A percentile compares a stretch with the other conserved stretches of the same genome.
phyloP scores from a whole-genome alignment of 2,888 invertebrate species.

The Leucania comma region DNA sequence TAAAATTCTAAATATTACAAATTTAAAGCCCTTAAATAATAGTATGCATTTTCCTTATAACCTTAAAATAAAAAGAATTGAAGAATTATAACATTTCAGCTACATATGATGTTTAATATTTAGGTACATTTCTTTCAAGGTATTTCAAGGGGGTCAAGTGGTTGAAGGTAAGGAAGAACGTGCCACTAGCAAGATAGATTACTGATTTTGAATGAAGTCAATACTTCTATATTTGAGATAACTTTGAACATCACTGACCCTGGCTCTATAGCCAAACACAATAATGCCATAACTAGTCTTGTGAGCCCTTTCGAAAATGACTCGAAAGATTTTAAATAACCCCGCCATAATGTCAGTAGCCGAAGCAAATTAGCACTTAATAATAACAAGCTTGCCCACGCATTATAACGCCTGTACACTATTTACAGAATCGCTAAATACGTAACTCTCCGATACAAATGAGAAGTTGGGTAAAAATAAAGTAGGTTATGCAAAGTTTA shows the following conservation, averaged over 20 bases:
- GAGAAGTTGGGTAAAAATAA: conserved; percentile 66
- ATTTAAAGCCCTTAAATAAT: too few relatives aligned
- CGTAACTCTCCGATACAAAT: conserved; percentile 58
- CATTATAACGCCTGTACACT: conserved; percentile 54
- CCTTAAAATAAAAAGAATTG: too few relatives aligned
- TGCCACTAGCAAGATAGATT: not conserved
- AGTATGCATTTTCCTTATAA: too few relatives aligned
- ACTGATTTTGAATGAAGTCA: not conserved
- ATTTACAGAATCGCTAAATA: conserved; percentile 62
- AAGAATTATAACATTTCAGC: too few relatives aligned
- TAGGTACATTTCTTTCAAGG: too few relatives aligned
- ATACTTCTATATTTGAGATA: not conserved
- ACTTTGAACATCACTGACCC: not conserved
- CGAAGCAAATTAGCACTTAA: conserved; percentile 48
- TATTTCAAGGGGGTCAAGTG: too few relatives aligned
- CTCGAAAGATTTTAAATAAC: conserved; percentile 10
- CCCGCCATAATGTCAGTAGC: conserved; percentile 23
- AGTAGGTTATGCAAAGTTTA: conserved; percentile 56
- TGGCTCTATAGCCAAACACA: not conserved
- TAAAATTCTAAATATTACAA: too few relatives aligned
- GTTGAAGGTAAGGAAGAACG: too few relatives aligned
- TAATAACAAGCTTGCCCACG: conserved; percentile 61
- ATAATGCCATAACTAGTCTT: not conserved
- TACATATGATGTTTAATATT: too few relatives aligned
- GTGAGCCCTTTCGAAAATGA: too few relatives aligned